A percentile compares a stretch with the other conserved stretches of the same genome.
These are phyloP conservation scores for Heteromormyrus szaboi DNA, from an alignment of 2,797 vertebrate species.

Conservation along the genomic window DNA sequence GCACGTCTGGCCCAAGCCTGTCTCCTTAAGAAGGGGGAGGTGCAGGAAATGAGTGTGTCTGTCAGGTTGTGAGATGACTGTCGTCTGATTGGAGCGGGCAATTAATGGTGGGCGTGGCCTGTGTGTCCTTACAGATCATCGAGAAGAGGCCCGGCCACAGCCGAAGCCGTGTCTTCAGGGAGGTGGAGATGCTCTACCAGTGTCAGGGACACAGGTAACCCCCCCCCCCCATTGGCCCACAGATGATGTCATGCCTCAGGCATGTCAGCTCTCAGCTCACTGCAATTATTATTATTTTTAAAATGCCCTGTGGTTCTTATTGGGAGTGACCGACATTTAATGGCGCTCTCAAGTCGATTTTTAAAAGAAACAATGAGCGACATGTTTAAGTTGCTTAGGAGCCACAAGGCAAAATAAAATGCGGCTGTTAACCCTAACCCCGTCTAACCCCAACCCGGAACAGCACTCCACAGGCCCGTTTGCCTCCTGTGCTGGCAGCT, in stretches of 20 bases:
- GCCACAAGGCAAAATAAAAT: not conserved
- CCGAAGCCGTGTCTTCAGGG: conserved; percentile 88
- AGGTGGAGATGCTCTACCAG: conserved; percentile 98
- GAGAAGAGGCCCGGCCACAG: conserved; percentile 92
- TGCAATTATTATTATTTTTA: not conserved
- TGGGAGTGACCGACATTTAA: not conserved
- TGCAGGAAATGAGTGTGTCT: not conserved
- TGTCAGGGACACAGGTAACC: conserved; percentile 93
- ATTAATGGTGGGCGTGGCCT: not conserved
- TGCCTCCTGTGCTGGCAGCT: not conserved
- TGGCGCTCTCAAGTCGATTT: not conserved
- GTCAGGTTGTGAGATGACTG: not conserved
- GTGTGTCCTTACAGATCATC: conserved; percentile 73
- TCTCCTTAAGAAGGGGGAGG: not conserved
- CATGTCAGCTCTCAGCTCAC: not conserved
- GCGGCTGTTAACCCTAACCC: not conserved
- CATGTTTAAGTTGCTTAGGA: not conserved
- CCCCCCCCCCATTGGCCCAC: not conserved
- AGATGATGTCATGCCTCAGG: not conserved
- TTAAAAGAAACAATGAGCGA: not conserved
- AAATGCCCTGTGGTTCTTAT: not conserved
- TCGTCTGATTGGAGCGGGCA: not conserved
- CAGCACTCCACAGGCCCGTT: not conserved
- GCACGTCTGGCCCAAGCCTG: not conserved
- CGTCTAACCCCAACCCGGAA: not conserved